phyloP scores from a whole-genome alignment of 2,888 invertebrate genomes.

The Villa cingulata region DNA sequence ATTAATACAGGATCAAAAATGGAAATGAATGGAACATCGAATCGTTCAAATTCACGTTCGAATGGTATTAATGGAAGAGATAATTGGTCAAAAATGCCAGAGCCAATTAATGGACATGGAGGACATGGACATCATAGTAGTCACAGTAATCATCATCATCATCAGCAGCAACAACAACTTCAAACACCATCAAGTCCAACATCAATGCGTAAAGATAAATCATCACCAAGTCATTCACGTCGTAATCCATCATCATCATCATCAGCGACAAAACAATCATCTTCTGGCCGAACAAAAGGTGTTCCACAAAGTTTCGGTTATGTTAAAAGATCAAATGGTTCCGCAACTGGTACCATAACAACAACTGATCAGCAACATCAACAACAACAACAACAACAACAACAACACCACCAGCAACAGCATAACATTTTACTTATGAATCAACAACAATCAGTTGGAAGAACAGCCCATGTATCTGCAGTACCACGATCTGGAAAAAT shows the following conservation, averaged over 20 bases:
- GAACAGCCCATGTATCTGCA: slow-evolving; percentile 72
- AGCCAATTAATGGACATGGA: slow-evolving; percentile 21
- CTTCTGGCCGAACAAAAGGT: slow-evolving; percentile 47
- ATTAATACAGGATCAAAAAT: slow-evolving; percentile 22
- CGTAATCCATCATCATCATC: slow-evolving; percentile 29
- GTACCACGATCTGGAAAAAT: slow-evolving; percentile 69
- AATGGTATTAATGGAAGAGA: slow-evolving; percentile 25
- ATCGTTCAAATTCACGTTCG: slow-evolving; percentile 22
- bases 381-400: too few species aligned
- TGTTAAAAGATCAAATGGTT: slow-evolving; percentile 59
- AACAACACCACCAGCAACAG: too few species aligned
- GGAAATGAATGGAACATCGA: slow-evolving; percentile 22
- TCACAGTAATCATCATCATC: slow-evolving; percentile 8
- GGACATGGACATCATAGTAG: slow-evolving; percentile 15
- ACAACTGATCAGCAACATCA: slow-evolving; percentile 33
- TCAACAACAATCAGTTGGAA: slow-evolving; percentile 28
- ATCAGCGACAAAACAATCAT: slow-evolving; percentile 13
- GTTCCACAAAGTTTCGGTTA: slow-evolving; percentile 77
- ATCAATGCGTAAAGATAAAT: slow-evolving; percentile 30
- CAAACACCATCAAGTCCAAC: slow-evolving; percentile 33
- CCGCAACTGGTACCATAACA: slow-evolving; percentile 40
- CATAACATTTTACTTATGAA: slow-evolving; percentile 30
- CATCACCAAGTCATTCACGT: slow-evolving; percentile 33
- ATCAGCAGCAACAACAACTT: slow-evolving; percentile 12
- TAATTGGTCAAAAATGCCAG: slow-evolving; percentile 35